phyloP scores from a whole-genome alignment of 2,113 vertebrate genomes.

The Puffinus mauretanicus region DNA sequence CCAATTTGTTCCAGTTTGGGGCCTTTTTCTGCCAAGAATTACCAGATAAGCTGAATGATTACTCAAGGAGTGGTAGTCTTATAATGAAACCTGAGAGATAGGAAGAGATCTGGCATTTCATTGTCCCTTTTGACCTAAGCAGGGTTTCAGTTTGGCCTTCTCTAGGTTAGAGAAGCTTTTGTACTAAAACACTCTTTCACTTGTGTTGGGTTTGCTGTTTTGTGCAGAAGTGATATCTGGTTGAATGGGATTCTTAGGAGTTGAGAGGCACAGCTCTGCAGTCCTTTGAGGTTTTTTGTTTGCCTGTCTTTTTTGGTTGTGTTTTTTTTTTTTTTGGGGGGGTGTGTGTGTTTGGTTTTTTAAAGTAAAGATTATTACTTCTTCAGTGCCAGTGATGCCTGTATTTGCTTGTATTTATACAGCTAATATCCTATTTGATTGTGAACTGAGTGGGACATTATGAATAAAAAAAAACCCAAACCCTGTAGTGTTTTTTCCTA shows the following conservation, averaged over 20 bases:
- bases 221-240: neutral
- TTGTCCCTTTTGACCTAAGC: conserved; percentile 6
- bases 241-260: conserved; percentile 1
- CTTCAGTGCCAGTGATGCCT: neutral
- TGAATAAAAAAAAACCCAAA: neutral
- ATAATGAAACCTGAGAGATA: neutral
- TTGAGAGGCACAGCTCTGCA: neutral
- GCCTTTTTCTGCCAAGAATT: neutral
- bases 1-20: neutral
- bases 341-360: accelerated
- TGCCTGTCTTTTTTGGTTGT: neutral
- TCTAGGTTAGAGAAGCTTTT: neutral
- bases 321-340: neutral
- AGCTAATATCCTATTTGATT: neutral
- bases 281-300: neutral
- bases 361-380: neutral
- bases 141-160: conserved; percentile 12
- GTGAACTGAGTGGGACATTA: neutral
- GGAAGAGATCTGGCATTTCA: conserved; percentile 10
- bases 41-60: neutral
- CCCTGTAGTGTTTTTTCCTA: neutral
- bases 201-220: neutral
- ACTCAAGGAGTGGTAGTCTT: neutral
- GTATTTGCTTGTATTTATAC: neutral
- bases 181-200: neutral